These are phyloP conservation scores for Cynaeus angustus DNA, from an alignment of 2,888 invertebrate genomes.

Conservation along the genomic window DNA sequence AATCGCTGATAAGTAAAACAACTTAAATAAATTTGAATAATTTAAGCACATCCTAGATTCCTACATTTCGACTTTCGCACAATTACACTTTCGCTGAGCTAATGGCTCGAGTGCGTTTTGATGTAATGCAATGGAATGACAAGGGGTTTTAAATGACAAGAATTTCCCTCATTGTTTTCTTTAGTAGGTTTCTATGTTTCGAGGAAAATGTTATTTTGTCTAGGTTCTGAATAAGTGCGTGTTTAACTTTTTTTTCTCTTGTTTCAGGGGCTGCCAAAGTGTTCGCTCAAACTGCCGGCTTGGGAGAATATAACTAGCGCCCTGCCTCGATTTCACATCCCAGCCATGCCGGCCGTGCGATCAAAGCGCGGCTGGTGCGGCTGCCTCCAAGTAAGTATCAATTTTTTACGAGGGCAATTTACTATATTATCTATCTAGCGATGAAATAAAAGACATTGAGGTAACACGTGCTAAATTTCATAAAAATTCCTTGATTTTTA, in stretches of 20 bases:
- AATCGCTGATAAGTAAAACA: constrained; percentile 20
- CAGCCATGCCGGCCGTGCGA: constrained; percentile 84
- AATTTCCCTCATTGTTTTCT: constrained; percentile 45
- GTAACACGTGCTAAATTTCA: too few relatives aligned
- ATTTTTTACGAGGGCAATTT: too few relatives aligned
- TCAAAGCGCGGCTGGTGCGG: constrained; percentile 84
- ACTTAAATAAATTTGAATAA: constrained; percentile 37
- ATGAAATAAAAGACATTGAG: too few relatives aligned
- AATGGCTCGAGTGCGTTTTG: constrained; percentile 40
- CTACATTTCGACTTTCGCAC: constrained; percentile 40
- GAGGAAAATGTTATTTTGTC: background rate
- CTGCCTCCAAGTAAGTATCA: constrained; percentile 83
- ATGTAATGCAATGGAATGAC: constrained; percentile 29
- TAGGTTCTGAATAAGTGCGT: too few relatives aligned
- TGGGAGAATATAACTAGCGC: constrained; percentile 80
- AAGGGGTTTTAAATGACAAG: constrained; percentile 28
- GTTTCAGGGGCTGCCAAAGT: constrained; percentile 82
- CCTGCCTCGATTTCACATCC: constrained; percentile 76
- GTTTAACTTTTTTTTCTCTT: constrained; percentile 50
- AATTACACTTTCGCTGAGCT: constrained; percentile 37
- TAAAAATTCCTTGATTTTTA: too few relatives aligned
- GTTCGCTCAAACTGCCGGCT: constrained; percentile 77
- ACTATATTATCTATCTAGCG: too few relatives aligned
- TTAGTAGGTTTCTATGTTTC: constrained; percentile 62
- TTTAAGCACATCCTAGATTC: constrained; percentile 38